Percentiles rank a stretch among this genome's conserved stretches.
These are phyloP conservation scores for Acyrthosiphon pisum DNA, from an alignment of 1,140 invertebrate genomes.

Conservation along the genomic window DNA sequence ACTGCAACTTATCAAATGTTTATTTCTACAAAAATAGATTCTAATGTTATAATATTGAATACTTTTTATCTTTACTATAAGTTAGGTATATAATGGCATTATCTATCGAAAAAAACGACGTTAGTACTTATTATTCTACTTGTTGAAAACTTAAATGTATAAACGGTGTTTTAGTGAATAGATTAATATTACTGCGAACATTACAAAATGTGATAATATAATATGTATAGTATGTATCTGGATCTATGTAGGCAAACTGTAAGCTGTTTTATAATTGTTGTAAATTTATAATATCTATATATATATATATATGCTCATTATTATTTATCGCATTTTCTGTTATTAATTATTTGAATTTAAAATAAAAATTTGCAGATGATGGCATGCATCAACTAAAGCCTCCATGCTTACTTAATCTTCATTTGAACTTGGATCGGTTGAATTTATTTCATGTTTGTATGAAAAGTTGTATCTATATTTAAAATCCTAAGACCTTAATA, in stretches of 20 bases:
- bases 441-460: not conserved
- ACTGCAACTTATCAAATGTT: not conserved
- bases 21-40: not conserved
- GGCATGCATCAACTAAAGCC: not conserved
- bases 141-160: not conserved
- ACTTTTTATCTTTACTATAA: not conserved
- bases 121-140: not conserved
- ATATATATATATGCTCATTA: not conserved
- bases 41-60: not conserved
- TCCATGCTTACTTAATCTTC: not conserved
- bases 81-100: not conserved
- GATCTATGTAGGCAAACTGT: too few species aligned
- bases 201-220: too few species aligned
- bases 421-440: not conserved
- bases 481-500: not conserved
- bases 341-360: not conserved
- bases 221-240: too few species aligned
- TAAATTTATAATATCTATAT: too few species aligned
- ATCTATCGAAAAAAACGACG: not conserved
- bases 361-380: not conserved
- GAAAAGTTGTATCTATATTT: not conserved
- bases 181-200: too few species aligned
- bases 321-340: not conserved
- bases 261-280: too few species aligned
- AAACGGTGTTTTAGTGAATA: not conserved